Evolutionary conservation across 2,888 invertebrate genomes (phyloP).

Genomic region (Stenodera caucasica): DNA sequence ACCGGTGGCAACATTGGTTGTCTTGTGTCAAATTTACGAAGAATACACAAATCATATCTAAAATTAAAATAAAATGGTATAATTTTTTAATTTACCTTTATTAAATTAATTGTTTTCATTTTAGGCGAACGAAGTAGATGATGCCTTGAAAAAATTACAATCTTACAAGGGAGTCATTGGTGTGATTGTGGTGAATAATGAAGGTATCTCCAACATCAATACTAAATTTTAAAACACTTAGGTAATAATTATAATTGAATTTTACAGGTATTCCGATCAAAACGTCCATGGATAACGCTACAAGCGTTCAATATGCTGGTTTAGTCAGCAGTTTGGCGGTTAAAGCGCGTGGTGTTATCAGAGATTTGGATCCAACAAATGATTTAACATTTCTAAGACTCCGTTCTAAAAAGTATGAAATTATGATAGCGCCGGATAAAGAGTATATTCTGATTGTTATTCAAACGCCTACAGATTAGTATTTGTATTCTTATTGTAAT

Average conservation of each 20-base stretch:
- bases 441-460: constrained; percentile 92
- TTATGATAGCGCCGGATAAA: constrained; percentile 96
- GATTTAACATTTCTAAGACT: constrained; percentile 93
- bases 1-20: background rate
- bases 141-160: constrained; percentile 91
- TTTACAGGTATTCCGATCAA: constrained; percentile 80
- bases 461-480: constrained; percentile 73
- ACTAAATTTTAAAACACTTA: background rate
- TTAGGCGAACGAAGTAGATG: constrained; percentile 81
- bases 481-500: constrained; percentile 13
- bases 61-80: background rate
- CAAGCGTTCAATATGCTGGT: constrained; percentile 92
- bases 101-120: constrained; percentile 21
- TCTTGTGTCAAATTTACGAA: background rate
- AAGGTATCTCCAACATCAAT: constrained; percentile 68
- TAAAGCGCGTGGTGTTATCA: constrained; percentile 86
- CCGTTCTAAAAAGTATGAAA: constrained; percentile 94
- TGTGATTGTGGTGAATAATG: constrained; percentile 91
- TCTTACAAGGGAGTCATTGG: constrained; percentile 94
- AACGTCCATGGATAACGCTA: constrained; percentile 89
- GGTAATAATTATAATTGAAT: background rate
- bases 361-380: constrained; percentile 93
- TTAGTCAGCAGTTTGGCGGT: constrained; percentile 86
- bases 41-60: background rate
- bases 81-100: background rate